Base-by-base conservation (phyloP, 2,888 invertebrate genomes). In the Neria commutata region DNA sequence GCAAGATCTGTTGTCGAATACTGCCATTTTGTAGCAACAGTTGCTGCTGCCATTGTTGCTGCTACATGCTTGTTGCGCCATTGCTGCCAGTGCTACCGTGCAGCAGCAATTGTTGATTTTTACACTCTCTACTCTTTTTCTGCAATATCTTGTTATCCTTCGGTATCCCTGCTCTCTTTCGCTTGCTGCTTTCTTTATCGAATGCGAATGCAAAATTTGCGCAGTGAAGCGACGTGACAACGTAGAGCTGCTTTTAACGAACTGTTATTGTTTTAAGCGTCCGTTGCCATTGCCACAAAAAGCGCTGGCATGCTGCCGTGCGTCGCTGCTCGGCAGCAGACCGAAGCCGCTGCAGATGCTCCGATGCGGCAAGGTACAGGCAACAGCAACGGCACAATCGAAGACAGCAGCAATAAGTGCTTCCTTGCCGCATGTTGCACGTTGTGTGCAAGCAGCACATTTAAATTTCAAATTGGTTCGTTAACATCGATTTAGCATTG, bases 401-500 rank as follows among this genome's bases (percentile, higher is more conserved):
- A 29, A 11, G 6, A 29, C 29, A 11, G 11, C 5, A 29, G 29
- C 29, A 29, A 11, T 29, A 29, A 29, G 37, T 10, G n/a, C n/a
- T n/a, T n/a, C n/a, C 52, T 16, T 3, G 24, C n/a, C 25, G 23
- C 19, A 11, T 33, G 16, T 3, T 33, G 37, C 73, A 69, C 73
- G 10, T 71, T 63, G 66, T 64, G 66, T 67, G 71, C 72, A 69
- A 72, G 74, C 68, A 71, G 66, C 72, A 71, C 74, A 72, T 72
- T 72, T 72, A 72, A 72, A 72, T 72, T 72, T 72, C 74, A 72
- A 72, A 72, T 72, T 72, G 72, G 72, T 72, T 72, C 72, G 72
- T 72, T 74, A 73, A 72, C 72, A 72, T 72, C 71, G 74, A 72
- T 74, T 72, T 73, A 72, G 74, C 72, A 72, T 72, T 74, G 72